A percentile compares a stretch with the other conserved stretches of the same genome.
Evolutionary conservation across 2,888 invertebrate species (phyloP).

Genomic region (Lasioglossum oenotherae): DNA sequence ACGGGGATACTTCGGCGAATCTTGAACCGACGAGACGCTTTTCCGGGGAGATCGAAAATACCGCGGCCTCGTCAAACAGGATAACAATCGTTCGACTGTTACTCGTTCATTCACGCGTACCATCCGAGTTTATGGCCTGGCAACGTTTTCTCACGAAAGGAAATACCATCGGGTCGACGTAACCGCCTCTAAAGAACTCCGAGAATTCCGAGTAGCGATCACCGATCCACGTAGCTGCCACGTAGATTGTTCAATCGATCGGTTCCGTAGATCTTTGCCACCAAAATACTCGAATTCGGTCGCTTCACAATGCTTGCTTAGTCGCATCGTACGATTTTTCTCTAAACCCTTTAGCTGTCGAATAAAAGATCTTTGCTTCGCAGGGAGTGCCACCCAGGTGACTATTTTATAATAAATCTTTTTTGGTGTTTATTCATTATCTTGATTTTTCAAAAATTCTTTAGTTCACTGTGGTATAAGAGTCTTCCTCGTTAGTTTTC

Average conservation of each 20-base stretch:
- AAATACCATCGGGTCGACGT: constrained; percentile 38
- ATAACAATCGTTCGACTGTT: constrained; percentile 58
- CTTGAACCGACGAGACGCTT: constrained; percentile 26
- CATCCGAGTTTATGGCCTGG: constrained; percentile 33
- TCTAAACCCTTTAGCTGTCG: constrained; percentile 16
- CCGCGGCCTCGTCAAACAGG: constrained; percentile 50
- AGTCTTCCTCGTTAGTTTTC: background rate
- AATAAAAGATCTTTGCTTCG: constrained; percentile 1
- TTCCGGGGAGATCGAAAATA: constrained; percentile 55
- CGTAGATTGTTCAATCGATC: constrained; percentile 5
- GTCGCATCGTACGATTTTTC: constrained; percentile 30
- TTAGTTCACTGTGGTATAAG: background rate
- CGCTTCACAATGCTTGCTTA: constrained; percentile 38
- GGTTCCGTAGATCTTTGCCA: background rate
- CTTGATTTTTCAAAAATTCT: background rate
- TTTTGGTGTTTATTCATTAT: background rate
- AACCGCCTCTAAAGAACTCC: constrained; percentile 14
- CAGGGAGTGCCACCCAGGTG: background rate
- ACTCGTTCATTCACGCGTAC: constrained; percentile 47
- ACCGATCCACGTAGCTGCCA: constrained; percentile 6
- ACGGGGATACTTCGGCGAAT: constrained; percentile 28
- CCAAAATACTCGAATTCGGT: background rate
- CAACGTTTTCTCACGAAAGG: constrained; percentile 24
- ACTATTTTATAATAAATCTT: background rate
- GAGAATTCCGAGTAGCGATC: background rate